phyloP scores from a whole-genome alignment of 2,888 invertebrate species.

The Neoscelio sp. region DNA sequence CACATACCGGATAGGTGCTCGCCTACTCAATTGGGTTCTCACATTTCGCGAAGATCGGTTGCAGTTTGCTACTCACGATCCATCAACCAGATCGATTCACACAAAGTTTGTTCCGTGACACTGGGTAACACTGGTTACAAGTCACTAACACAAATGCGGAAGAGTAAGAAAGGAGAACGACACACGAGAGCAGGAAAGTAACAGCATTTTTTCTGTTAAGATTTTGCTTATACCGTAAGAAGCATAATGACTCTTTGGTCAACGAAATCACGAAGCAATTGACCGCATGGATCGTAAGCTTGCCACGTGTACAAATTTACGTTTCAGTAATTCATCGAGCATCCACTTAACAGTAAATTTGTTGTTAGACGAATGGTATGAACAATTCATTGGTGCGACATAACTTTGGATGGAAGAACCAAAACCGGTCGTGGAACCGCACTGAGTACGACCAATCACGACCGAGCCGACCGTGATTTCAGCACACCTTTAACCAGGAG shows the following conservation, averaged over 20 bases:
- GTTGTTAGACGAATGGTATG: too few relatives aligned
- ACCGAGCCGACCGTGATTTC: background rate
- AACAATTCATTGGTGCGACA: too few relatives aligned
- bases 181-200: background rate
- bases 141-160: constrained; percentile 19
- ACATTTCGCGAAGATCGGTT: constrained; percentile 32
- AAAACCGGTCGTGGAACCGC: background rate
- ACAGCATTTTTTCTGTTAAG: constrained; percentile 4
- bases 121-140: constrained; percentile 24
- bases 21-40: constrained; percentile 20
- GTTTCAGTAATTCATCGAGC: too few relatives aligned
- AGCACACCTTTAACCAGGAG: background rate
- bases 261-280: too few relatives aligned
- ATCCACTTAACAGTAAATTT: too few relatives aligned
- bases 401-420: too few relatives aligned
- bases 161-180: constrained; percentile 6
- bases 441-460: constrained; percentile 4
- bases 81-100: constrained; percentile 6
- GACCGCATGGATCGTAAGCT: too few relatives aligned
- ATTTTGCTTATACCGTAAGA: too few relatives aligned
- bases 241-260: too few relatives aligned
- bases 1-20: constrained; percentile 52
- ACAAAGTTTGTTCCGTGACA: constrained; percentile 6
- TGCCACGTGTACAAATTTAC: too few relatives aligned
- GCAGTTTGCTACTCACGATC: constrained; percentile 12